phyloP scores from a whole-genome alignment of 2,888 invertebrate species.

The Fissipunctia ypsillon region DNA sequence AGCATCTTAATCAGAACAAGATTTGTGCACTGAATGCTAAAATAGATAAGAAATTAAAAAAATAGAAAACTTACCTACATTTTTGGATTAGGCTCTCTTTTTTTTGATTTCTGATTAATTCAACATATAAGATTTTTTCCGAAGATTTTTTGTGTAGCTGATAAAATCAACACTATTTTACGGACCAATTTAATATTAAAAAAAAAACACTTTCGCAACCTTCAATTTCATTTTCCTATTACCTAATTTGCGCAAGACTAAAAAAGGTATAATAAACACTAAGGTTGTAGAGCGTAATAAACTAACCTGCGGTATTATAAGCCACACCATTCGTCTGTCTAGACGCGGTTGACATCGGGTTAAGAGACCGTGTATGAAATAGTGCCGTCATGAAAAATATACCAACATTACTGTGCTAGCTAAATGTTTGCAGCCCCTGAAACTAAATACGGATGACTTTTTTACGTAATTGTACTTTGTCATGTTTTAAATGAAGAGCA shows the following conservation, averaged over 20 bases:
- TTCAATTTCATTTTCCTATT: not conserved
- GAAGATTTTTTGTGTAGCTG: no score
- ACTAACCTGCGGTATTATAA: slow-evolving; percentile 45
- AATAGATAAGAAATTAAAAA: no score
- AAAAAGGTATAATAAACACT: slow-evolving; percentile 37
- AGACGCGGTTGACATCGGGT: slow-evolving; percentile 59
- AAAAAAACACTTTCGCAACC: not conserved
- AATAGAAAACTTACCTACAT: no score
- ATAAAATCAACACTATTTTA: no score
- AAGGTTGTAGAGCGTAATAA: slow-evolving; percentile 45
- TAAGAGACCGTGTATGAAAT: slow-evolving; percentile 68
- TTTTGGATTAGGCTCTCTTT: no score
- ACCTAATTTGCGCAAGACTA: slow-evolving; percentile 10
- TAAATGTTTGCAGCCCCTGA: slow-evolving; percentile 59
- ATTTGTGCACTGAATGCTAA: not conserved
- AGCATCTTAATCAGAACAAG: not conserved
- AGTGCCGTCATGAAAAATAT: slow-evolving; percentile 62
- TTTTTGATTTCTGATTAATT: no score
- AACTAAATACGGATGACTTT: slow-evolving; percentile 20
- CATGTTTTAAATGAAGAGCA: not conserved
- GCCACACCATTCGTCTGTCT: slow-evolving; percentile 62
- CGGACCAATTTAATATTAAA: no score
- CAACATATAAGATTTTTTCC: no score
- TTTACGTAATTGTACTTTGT: not conserved
- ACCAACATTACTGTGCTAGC: slow-evolving; percentile 57